A percentile compares a stretch with the other conserved stretches of the same genome.
Conservation (phyloP, 2,113 vertebrate species). For the Eurystomus gularis region DNA sequence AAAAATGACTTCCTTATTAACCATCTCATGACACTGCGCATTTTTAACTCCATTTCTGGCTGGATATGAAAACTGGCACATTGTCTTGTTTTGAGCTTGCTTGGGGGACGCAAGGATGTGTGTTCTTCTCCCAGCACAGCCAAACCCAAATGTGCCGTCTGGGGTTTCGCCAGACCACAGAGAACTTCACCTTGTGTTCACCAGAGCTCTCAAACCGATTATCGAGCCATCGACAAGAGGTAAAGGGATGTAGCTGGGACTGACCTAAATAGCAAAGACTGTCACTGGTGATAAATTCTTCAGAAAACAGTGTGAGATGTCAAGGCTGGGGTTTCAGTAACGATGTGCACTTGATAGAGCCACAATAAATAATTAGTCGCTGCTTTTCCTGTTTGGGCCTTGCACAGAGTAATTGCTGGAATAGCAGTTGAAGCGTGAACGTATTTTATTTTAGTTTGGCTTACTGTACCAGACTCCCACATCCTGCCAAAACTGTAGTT, state of each 20-base stretch:
- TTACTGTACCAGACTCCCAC: neutral
- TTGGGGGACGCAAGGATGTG: neutral
- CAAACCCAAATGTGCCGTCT: constrained; percentile 30
- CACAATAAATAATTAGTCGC: neutral
- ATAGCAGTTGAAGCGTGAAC: neutral
- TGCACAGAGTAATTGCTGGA: neutral
- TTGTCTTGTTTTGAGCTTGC: neutral
- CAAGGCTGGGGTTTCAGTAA: neutral
- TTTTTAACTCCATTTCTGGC: neutral
- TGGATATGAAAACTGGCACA: neutral
- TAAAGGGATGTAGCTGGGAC: neutral
- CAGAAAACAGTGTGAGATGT: no score
- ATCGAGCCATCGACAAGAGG: neutral
- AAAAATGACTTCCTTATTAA: neutral
- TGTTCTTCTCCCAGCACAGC: neutral
- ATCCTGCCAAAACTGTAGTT: neutral
- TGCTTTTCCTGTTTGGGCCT: neutral
- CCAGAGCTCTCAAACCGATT: constrained; percentile 39
- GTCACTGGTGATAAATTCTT: no score
- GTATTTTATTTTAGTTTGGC: neutral
- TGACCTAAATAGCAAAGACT: neutral
- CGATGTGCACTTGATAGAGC: neutral
- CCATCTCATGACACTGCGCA: neutral
- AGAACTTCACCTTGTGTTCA: neutral
- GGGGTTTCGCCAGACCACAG: constrained; percentile 36